Evolutionary conservation across 1,140 invertebrate species (phyloP).

Genomic region (Drosophila chauvacae): DNA sequence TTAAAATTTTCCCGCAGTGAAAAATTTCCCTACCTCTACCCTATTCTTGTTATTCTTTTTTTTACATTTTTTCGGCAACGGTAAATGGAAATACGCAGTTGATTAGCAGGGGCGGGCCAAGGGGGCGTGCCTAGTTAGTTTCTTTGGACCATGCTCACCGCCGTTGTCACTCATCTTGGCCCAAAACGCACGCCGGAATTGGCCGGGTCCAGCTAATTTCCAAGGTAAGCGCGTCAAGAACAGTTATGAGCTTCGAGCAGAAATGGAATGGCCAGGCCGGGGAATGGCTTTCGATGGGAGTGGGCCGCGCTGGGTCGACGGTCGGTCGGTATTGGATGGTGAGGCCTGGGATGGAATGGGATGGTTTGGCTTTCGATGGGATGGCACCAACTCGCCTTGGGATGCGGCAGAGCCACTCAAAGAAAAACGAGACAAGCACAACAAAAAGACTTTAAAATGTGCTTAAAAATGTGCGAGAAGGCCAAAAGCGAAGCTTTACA

Average conservation of each 20-base stretch:
- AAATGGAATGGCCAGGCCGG: slow-evolving; percentile 20
- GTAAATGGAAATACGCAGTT: slow-evolving; percentile 78
- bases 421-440: slow-evolving; percentile 31
- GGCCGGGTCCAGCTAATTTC: slow-evolving; percentile 63
- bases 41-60: slow-evolving; percentile 14
- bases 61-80: slow-evolving; percentile 52
- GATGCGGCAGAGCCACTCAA: slow-evolving; percentile 58
- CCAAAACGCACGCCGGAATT: slow-evolving; percentile 71
- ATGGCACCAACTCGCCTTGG: slow-evolving; percentile 38
- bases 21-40: not conserved
- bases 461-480: slow-evolving; percentile 73
- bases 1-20: not conserved
- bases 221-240: slow-evolving; percentile 80
- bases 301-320: slow-evolving; percentile 8
- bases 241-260: slow-evolving; percentile 76
- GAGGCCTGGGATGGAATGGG: slow-evolving; percentile 2
- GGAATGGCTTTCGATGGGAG: slow-evolving; percentile 20
- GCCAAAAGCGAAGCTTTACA: slow-evolving; percentile 32
- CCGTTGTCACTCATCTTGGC: slow-evolving; percentile 66
- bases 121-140: slow-evolving; percentile 48
- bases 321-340: slow-evolving; percentile 30
- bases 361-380: slow-evolving; percentile 25
- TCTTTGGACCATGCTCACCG: slow-evolving; percentile 29
- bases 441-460: slow-evolving; percentile 55
- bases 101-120: slow-evolving; percentile 55